These are phyloP conservation scores for Hyalella azteca DNA, from an alignment of 2,888 invertebrate species.

Conservation along the genomic window DNA sequence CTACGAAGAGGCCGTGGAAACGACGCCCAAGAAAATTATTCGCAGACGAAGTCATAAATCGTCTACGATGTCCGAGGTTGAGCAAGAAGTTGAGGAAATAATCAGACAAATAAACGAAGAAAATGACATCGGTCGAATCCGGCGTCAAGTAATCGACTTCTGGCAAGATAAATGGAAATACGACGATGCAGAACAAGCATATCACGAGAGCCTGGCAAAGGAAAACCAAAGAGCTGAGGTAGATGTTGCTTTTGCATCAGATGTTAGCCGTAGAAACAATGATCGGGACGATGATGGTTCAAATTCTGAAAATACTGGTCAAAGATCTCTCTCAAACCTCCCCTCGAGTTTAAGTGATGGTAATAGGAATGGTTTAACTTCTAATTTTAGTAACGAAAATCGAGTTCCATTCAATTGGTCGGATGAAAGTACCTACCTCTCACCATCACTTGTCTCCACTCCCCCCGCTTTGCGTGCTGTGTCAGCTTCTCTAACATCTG, in stretches of 20 bases:
- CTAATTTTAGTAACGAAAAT: conserved; percentile 28
- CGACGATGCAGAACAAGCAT: conserved; percentile 51
- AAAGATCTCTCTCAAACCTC: conserved; percentile 43
- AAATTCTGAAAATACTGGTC: conserved; percentile 6
- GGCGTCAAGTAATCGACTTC: conserved; percentile 43
- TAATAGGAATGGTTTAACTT: conserved; percentile 16
- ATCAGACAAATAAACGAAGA: conserved; percentile 44
- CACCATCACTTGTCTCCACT: conserved; percentile 20
- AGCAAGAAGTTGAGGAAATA: conserved; percentile 54
- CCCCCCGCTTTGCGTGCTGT: not conserved
- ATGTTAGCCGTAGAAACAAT: conserved; percentile 38
- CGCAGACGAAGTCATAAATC: conserved; percentile 40
- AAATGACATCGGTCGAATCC: conserved; percentile 45
- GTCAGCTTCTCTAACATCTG: not conserved
- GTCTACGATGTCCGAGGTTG: conserved; percentile 44
- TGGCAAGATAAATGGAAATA: conserved; percentile 49
- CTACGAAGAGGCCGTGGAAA: conserved; percentile 18
- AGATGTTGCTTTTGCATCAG: conserved; percentile 16
- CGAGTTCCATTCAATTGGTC: conserved; percentile 50
- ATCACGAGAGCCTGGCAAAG: conserved; percentile 51
- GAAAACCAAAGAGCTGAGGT: conserved; percentile 45
- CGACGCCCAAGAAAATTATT: not conserved
- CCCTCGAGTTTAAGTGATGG: conserved; percentile 40
- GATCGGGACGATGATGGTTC: conserved; percentile 45
- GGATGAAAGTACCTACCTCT: conserved; percentile 57